phyloP scores from a whole-genome alignment of 2,888 invertebrate genomes.

The Icerya purchasi region DNA sequence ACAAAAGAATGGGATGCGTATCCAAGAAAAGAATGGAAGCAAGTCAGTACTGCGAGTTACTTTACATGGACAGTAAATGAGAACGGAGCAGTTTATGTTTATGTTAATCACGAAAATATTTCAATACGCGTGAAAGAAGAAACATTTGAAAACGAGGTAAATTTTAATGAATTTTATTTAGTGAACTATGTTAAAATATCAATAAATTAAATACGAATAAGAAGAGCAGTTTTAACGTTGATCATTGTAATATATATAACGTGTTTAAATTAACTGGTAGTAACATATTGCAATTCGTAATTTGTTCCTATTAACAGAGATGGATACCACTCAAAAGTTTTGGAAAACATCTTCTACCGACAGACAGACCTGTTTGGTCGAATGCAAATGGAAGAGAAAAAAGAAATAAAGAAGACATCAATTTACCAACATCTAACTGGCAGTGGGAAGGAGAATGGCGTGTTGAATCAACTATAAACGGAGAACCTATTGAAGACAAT shows the following conservation, averaged over 20 bases:
- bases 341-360: slow-evolving; percentile 58
- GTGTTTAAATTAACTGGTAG: not conserved
- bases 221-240: too few relatives aligned
- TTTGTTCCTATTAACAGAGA: slow-evolving; percentile 37
- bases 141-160: slow-evolving; percentile 72
- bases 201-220: too few relatives aligned
- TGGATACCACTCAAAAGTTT: slow-evolving; percentile 84
- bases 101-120: slow-evolving; percentile 70
- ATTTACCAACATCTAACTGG: slow-evolving; percentile 84
- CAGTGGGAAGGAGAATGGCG: slow-evolving; percentile 93
- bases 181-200: too few relatives aligned
- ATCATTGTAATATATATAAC: not conserved
- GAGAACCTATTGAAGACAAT: slow-evolving; percentile 66
- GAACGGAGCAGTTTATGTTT: slow-evolving; percentile 78
- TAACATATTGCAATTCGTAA: slow-evolving; percentile 18
- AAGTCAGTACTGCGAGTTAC: slow-evolving; percentile 60
- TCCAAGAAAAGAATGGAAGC: slow-evolving; percentile 63
- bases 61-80: slow-evolving; percentile 84
- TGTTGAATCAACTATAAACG: slow-evolving; percentile 59
- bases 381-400: slow-evolving; percentile 60
- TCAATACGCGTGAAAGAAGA: slow-evolving; percentile 78
- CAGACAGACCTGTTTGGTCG: slow-evolving; percentile 71
- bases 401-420: slow-evolving; percentile 54
- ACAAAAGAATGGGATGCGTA: slow-evolving; percentile 61
- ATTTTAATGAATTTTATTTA: too few relatives aligned